A percentile compares a stretch with the other conserved stretches of the same genome.
Conservation (phyloP, 2,888 invertebrate genomes). For the Leptura quadrifasciata region DNA sequence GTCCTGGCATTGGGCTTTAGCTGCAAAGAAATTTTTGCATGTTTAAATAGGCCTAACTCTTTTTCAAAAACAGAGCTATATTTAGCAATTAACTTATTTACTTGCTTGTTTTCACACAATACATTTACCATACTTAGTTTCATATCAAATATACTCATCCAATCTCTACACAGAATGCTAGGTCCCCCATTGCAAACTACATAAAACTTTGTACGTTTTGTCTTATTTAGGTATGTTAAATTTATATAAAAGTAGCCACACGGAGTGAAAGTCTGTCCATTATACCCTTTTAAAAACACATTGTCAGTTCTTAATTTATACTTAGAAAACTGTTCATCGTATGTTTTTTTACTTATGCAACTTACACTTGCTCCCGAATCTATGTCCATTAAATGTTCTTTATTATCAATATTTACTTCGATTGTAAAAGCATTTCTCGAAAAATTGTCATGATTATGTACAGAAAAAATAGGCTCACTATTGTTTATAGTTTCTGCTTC, state of each 20-base stretch:
- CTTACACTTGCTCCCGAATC: background rate
- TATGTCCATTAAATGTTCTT: background rate
- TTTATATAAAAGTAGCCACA: no score
- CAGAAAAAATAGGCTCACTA: no score
- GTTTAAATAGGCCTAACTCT: no score
- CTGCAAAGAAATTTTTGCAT: slow-evolving; percentile 33
- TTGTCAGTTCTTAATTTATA: background rate
- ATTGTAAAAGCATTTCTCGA: background rate
- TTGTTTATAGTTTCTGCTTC: no score
- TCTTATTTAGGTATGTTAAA: no score
- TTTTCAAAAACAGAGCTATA: slow-evolving; percentile 32
- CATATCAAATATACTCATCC: slow-evolving; percentile 21
- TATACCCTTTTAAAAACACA: slow-evolving; percentile 14
- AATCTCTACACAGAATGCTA: slow-evolving; percentile 23
- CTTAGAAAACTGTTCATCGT: background rate
- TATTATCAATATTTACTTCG: background rate
- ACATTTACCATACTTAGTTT: no score
- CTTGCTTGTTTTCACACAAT: background rate
- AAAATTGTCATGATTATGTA: no score
- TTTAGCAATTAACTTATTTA: slow-evolving; percentile 8
- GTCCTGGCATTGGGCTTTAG: slow-evolving; percentile 29
- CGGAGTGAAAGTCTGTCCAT: no score
- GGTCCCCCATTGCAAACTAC: slow-evolving; percentile 20
- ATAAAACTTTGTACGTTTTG: no score
- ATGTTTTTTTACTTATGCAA: background rate